Evolutionary conservation across 2,113 vertebrate species (phyloP).

Genomic region (Chloropsis cyanopogon): DNA sequence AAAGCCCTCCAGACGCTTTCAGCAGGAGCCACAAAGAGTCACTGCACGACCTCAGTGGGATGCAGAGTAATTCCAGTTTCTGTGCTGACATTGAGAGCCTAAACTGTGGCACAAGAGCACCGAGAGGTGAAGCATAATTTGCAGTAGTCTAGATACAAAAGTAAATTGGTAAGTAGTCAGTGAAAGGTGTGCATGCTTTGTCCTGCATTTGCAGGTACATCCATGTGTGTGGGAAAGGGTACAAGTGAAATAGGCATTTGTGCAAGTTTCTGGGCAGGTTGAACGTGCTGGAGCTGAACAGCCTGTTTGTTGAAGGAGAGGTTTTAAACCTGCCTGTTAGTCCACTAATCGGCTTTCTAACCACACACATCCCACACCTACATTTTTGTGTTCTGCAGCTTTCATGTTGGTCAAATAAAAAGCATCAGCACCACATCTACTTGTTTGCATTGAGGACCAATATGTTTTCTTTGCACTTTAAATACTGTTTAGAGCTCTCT

Average conservation of each 20-base stretch:
- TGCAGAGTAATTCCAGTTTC: background rate
- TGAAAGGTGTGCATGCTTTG: accelerated
- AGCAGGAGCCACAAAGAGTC: background rate
- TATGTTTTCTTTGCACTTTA: slow-evolving; percentile 52
- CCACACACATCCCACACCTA: slow-evolving; percentile 22
- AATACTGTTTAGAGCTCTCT: slow-evolving; percentile 61
- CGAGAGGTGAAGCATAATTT: background rate
- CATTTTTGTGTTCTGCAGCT: background rate
- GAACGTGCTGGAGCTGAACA: background rate
- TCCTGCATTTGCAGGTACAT: background rate
- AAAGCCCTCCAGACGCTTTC: background rate
- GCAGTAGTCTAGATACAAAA: background rate
- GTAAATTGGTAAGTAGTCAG: background rate
- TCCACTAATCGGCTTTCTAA: background rate
- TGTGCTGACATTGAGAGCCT: background rate
- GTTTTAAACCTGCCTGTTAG: background rate
- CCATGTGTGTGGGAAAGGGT: background rate
- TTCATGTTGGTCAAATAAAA: slow-evolving; percentile 39
- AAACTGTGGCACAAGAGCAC: background rate
- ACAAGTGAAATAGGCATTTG: background rate
- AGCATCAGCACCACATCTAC: slow-evolving; percentile 5
- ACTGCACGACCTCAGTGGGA: background rate
- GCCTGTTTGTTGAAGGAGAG: background rate
- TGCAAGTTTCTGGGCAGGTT: background rate
- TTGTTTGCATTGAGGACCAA: slow-evolving; percentile 44